Conservation (phyloP, 2,888 invertebrate species). For the Siphlonurus alternatus region DNA sequence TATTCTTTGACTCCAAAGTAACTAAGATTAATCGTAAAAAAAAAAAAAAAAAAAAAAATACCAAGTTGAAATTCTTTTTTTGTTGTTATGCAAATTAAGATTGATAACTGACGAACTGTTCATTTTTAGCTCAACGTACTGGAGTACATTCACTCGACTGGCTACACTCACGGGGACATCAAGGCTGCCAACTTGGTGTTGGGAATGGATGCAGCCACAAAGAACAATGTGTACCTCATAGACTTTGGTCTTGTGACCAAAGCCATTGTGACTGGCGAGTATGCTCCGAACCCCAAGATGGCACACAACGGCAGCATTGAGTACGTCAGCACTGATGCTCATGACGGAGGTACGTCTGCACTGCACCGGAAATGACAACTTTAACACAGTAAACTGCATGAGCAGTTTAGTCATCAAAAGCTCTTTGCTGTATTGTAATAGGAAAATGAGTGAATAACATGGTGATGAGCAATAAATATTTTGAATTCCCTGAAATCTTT, state of each 20-base stretch:
- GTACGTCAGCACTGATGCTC: constrained; percentile 91
- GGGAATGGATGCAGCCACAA: constrained; percentile 29
- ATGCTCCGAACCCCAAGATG: constrained; percentile 74
- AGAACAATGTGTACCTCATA: constrained; percentile 65
- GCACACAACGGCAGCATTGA: constrained; percentile 97
- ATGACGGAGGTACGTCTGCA: constrained; percentile 65
- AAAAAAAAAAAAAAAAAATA: too few relatives aligned
- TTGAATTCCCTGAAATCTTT: too few relatives aligned
- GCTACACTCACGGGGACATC: constrained; percentile 40
- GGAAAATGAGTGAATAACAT: too few relatives aligned
- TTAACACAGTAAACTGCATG: too few relatives aligned
- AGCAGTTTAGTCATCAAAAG: too few relatives aligned
- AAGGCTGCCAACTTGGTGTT: constrained; percentile 39
- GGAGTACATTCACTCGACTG: constrained; percentile 37
- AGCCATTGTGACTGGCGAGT: constrained; percentile 52
- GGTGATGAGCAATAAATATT: too few relatives aligned
- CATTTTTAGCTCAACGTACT: constrained; percentile 29
- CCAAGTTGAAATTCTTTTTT: too few relatives aligned
- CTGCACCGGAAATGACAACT: too few relatives aligned
- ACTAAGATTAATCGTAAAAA: too few relatives aligned
- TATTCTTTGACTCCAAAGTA: too few relatives aligned
- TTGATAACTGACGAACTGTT: background rate
- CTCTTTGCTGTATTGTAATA: too few relatives aligned
- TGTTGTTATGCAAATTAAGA: background rate
- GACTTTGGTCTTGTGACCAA: constrained; percentile 85